Evolutionary conservation across 1,140 invertebrate species (phyloP), one percentile per base, ranked within the genome.

Genomic region (Hypsibius dujardini): DNA sequence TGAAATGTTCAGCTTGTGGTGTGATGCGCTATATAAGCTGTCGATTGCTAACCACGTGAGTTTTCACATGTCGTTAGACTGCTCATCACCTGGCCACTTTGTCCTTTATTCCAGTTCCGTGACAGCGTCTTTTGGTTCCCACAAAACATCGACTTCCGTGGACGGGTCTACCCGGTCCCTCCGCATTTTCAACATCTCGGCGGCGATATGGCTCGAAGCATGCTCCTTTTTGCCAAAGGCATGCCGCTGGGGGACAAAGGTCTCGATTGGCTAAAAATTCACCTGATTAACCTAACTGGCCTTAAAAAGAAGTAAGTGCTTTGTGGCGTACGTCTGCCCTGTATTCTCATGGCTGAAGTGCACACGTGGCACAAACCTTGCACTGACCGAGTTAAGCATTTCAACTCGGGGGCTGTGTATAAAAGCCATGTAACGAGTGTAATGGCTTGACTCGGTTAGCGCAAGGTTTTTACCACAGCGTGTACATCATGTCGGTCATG

Each of bases 111-210:
- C 70, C 76, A 90, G 86, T 89, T 85, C 77, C 85, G 87, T 60
- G 83, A 94, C 76, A 81, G 87, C 74, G 81, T 89, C 62, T 94
- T 99, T 79, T 99, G 93, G 92, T 83, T 98, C 73, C 95, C 95
- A 0, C 93, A 98, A 78, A 98, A 95, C 82, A 87, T 98, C 86
- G 95, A 98, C 79, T 99, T 98, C 79, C 83, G 95, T 74, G 93
- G 95, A 1, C 86, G 95, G 46, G 91, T 92, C 12, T 99, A 99
- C 83, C 92, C 95, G 0, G 84, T 88, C 73, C 90, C 94, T 0
- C 94, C 93, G 42, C 90, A 96, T 82, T 83, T 98, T 72, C 93
- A 90, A 75, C 92, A 93, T 79, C 80, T 95, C 47, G 89, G 90
- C 7, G 88, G 88, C 7, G 93, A 97, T 81, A 80, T 92, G 62